Percentiles rank a stretch among this genome's conserved stretches.
Conservation (phyloP, 2,888 invertebrate genomes). For the Mamestra brassicae region DNA sequence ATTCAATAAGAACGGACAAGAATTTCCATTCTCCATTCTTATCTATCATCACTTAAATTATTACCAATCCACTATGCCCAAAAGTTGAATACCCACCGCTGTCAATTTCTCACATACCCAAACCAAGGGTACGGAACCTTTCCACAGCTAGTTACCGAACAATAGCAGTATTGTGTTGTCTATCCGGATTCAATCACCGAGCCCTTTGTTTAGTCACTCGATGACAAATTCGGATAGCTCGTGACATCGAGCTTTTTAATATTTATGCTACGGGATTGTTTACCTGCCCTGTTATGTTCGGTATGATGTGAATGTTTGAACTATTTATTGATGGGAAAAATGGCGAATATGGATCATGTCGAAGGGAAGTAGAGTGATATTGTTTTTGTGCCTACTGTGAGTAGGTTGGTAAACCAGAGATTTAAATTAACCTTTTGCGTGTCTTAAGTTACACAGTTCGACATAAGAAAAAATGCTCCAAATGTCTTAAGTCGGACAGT, state of each 20-base stretch:
- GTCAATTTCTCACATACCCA: conserved; percentile 55
- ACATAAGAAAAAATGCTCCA: no score
- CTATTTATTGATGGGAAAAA: not conserved
- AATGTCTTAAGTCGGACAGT: no score
- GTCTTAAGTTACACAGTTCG: no score
- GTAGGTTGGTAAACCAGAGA: no score
- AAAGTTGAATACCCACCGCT: conserved; percentile 39
- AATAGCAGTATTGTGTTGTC: conserved; percentile 71
- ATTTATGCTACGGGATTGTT: conserved; percentile 56
- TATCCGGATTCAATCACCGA: conserved; percentile 75
- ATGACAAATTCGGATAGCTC: conserved; percentile 73
- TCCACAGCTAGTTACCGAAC: conserved; percentile 56
- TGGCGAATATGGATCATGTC: not conserved
- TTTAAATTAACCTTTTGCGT: no score
- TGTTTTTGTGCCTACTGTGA: not conserved
- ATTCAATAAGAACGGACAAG: no score
- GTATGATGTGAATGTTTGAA: not conserved
- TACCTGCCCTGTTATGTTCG: conserved; percentile 33
- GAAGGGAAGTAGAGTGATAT: not conserved
- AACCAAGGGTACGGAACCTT: conserved; percentile 56
- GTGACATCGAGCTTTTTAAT: conserved; percentile 59
- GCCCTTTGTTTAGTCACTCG: conserved; percentile 75
- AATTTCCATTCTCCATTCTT: no score
- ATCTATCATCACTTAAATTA: not conserved
- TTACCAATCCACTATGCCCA: not conserved